Conservation (phyloP, 2,888 invertebrate species). For the Candidula unifasciata region DNA sequence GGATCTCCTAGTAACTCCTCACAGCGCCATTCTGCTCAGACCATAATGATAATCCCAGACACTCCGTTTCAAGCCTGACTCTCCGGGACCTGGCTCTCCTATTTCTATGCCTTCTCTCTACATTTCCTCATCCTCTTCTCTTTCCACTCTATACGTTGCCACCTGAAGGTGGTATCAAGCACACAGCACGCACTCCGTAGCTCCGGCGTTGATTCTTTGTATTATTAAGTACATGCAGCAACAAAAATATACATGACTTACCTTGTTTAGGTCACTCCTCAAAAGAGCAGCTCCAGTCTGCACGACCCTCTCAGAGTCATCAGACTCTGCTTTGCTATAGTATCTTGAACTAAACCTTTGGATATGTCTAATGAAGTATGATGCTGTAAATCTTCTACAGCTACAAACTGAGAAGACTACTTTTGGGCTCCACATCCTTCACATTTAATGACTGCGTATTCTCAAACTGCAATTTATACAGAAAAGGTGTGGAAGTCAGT, state of each 20-base stretch:
- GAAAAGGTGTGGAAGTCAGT: too few species aligned
- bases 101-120: too few species aligned
- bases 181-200: too few species aligned
- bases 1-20: too few species aligned
- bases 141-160: background rate
- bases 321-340: background rate
- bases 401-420: background rate
- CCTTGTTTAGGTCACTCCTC: constrained; percentile 53
- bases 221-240: background rate
- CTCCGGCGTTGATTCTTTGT: too few species aligned
- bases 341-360: background rate
- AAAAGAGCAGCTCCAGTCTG: constrained; percentile 38
- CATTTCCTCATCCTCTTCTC: too few species aligned
- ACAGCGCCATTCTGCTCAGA: too few species aligned
- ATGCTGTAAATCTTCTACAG: background rate
- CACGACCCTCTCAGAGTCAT: background rate
- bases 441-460: background rate
- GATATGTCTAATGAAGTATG: background rate
- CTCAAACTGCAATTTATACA: too few species aligned
- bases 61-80: too few species aligned
- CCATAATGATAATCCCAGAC: too few species aligned
- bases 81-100: too few species aligned
- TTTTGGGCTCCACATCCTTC: constrained; percentile 27
- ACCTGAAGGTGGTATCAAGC: too few species aligned
- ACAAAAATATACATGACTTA: background rate